These are phyloP conservation scores for Pollenia amentaria DNA, from an alignment of 2,888 invertebrate species.

Conservation along the genomic window DNA sequence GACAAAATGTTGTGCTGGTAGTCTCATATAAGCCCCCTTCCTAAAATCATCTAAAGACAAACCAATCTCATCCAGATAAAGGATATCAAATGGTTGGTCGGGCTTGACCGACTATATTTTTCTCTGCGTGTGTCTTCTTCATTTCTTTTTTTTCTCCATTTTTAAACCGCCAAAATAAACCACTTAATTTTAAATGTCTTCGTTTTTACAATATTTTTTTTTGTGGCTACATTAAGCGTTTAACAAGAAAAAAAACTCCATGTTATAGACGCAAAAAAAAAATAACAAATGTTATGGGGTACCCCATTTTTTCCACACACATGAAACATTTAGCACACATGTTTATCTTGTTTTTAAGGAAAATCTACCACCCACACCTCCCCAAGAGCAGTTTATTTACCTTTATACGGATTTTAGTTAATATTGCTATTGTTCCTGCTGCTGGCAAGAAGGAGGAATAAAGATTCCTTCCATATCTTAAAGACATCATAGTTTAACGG, in stretches of 20 bases:
- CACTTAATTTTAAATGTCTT: constrained; percentile 29
- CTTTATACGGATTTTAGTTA: constrained; percentile 35
- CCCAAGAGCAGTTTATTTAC: constrained; percentile 49
- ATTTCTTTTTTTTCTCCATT: too few species aligned
- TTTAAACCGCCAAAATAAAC: neutral
- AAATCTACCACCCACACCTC: neutral
- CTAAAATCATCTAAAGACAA: too few species aligned
- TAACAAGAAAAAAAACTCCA: neutral
- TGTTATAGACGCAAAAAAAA: neutral
- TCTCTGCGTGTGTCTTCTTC: neutral
- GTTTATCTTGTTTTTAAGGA: constrained; percentile 5
- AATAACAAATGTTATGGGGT: neutral
- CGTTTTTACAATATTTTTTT: constrained; percentile 12
- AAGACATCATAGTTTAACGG: constrained; percentile 74
- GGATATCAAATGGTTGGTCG: too few species aligned
- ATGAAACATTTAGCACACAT: constrained; percentile 40
- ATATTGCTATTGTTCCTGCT: constrained; percentile 17
- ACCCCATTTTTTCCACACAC: constrained; percentile 1
- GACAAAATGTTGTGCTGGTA: too few species aligned
- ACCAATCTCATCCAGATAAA: too few species aligned
- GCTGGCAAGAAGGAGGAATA: neutral
- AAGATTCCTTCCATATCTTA: constrained; percentile 48
- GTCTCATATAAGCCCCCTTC: too few species aligned
- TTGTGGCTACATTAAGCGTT: constrained; percentile 4
- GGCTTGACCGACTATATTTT: neutral